phyloP scores from a whole-genome alignment of 2,113 vertebrate species.

The Stigmatopora nigra region DNA sequence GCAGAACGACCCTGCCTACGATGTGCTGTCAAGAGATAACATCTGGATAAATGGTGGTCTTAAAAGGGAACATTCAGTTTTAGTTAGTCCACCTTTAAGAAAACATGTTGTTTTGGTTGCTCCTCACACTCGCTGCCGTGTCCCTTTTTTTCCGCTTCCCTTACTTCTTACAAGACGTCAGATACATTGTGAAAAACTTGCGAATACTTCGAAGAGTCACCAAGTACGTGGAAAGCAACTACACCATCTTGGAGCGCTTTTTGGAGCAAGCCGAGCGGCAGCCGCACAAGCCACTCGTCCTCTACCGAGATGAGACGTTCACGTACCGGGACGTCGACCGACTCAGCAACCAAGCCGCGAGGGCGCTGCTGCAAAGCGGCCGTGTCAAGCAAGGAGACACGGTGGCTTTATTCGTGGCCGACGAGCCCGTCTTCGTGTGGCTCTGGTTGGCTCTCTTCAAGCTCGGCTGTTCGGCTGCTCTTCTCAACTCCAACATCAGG shows the following conservation, averaged over 20 bases:
- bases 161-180: slow-evolving; percentile 51
- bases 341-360: slow-evolving; percentile 57
- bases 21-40: background rate
- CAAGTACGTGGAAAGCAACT: slow-evolving; percentile 11
- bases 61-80: background rate
- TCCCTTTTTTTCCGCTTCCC: slow-evolving; percentile 19
- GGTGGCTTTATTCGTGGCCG: slow-evolving; percentile 66
- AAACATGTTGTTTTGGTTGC: slow-evolving; percentile 11
- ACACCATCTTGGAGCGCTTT: slow-evolving; percentile 61
- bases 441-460: slow-evolving; percentile 67
- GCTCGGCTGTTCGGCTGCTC: slow-evolving; percentile 63
- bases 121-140: background rate
- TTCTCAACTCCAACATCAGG: slow-evolving; percentile 72
- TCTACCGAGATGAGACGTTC: slow-evolving; percentile 53
- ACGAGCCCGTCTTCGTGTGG: slow-evolving; percentile 67
- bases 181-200: background rate
- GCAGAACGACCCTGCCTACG: background rate
- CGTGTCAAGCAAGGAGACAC: slow-evolving; percentile 48
- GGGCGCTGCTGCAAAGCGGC: slow-evolving; percentile 40
- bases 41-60: background rate
- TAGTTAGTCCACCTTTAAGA: background rate
- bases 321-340: slow-evolving; percentile 63
- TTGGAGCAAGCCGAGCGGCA: slow-evolving; percentile 41
- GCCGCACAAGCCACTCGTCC: slow-evolving; percentile 58
- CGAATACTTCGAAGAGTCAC: rapidly evolving